Evolutionary conservation across 2,113 vertebrate species (phyloP), one percentile per base, ranked within the genome.

Genomic region (Camelus bactrianus): DNA sequence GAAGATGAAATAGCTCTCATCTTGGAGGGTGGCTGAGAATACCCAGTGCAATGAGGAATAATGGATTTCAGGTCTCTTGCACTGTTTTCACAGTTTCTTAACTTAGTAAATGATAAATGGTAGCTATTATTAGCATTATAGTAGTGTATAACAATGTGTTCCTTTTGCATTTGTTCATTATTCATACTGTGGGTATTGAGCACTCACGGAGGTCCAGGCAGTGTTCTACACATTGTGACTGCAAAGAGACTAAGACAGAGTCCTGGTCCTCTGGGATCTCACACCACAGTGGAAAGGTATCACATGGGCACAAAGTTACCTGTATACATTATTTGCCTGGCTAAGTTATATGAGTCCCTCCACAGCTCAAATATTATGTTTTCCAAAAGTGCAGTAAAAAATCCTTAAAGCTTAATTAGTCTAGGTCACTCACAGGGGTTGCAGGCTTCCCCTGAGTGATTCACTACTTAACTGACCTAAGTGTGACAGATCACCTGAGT

Each of bases 51-150:
- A 82, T 79, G 58, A 60, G 46, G 30, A 72, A 79, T 76, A 56
- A 93, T 73, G 22, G 11, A 69, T 50, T 93, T 95, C 20, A 69
- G 16, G 1, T 9, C 6, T 73, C 26, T 48, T 83, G 17, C 11
- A 50, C 30, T 17, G 0, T 95, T 90, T 93, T 81, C 28, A 89
- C 17, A 38, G 67, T 56, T 96, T 92, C 30, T 89, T 95, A 75
- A 50, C 26, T 86, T 93, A 73, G 6, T 54, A 70, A 96, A 38
- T 89, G 3, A 93, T 75, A 83, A 86, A 65, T 76, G 15, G 52
- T 72, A 87, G 15, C 52, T 95, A 83, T 56, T 8, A 86, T 69
- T 64, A 28, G 11, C 32, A 95, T 82, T 81, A 65, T 77, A 79
- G 38, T 65, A 77, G 65, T 72, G 1, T 42, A 64, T 72, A 93